A percentile compares a stretch with the other conserved stretches of the same genome.
These are phyloP conservation scores for Centropus bengalensis DNA, from an alignment of 2,113 vertebrate species.

Conservation along the genomic window DNA sequence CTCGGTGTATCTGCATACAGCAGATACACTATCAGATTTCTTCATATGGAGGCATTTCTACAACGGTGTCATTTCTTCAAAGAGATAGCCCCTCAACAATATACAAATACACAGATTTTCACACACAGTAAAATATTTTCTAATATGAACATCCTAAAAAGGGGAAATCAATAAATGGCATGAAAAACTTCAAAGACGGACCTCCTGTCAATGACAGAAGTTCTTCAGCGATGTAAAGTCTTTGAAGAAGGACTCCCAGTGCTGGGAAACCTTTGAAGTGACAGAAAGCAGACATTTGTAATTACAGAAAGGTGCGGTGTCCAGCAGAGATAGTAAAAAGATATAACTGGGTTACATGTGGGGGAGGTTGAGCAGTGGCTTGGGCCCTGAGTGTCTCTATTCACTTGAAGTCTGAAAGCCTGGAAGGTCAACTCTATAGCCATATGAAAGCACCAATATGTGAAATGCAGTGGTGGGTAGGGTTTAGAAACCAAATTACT, in stretches of 20 bases:
- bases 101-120: constrained; percentile 80
- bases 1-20: neutral
- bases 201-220: constrained; percentile 85
- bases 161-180: constrained; percentile 85
- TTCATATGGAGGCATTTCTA: constrained; percentile 56
- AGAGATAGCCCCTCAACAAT: constrained; percentile 73
- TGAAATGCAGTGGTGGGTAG: constrained; percentile 66
- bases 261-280: constrained; percentile 86
- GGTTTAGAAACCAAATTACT: constrained; percentile 66
- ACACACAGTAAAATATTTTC: constrained; percentile 79
- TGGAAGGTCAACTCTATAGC: constrained; percentile 75
- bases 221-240: constrained; percentile 80
- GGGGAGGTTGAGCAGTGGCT: constrained; percentile 69
- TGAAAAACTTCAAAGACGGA: constrained; percentile 85
- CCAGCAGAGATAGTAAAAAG: constrained; percentile 86
- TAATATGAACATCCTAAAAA: constrained; percentile 85
- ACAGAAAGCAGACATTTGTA: constrained; percentile 88
- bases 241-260: constrained; percentile 87
- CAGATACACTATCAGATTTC: constrained; percentile 61
- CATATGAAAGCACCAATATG: constrained; percentile 75
- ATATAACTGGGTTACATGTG: constrained; percentile 77
- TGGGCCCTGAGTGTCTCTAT: constrained; percentile 76
- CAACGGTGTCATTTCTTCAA: constrained; percentile 78
- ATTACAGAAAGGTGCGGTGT: constrained; percentile 87
- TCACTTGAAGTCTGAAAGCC: constrained; percentile 67